phyloP scores from a whole-genome alignment of 2,113 vertebrate species.

The Gymnarchus niloticus region DNA sequence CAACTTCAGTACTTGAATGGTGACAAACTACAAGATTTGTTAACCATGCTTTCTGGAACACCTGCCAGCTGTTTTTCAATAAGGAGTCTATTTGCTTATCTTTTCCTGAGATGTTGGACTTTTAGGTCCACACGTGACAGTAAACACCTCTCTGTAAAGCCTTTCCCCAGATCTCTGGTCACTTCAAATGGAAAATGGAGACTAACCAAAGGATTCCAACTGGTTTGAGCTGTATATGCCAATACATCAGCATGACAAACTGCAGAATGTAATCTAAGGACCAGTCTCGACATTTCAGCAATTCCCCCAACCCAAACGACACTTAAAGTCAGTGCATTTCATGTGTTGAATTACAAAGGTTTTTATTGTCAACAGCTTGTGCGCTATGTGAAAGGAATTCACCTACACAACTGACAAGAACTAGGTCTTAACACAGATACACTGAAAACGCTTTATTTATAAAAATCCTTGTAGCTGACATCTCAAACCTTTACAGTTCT shows the following conservation, averaged over 20 bases:
- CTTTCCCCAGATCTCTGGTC: not conserved
- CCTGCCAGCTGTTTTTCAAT: not conserved
- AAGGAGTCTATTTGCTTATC: not conserved
- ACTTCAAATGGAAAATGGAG: not conserved
- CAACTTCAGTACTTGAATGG: too few species aligned
- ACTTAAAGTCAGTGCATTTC: conserved; percentile 36
- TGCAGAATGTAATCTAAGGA: not conserved
- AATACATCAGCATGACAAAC: not conserved
- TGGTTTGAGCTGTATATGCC: not conserved
- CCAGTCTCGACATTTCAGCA: not conserved
- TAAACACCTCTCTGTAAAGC: not conserved
- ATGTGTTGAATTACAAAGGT: conserved; percentile 32
- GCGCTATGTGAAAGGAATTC: not conserved
- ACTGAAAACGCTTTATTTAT: conserved; percentile 43
- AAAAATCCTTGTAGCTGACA: conserved; percentile 69
- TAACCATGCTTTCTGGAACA: not conserved
- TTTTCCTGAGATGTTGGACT: not conserved
- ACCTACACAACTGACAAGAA: conserved; percentile 4
- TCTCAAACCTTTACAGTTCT: conserved; percentile 50
- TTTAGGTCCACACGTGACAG: not conserved
- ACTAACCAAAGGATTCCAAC: not conserved
- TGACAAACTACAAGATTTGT: too few species aligned
- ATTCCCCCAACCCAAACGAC: not conserved
- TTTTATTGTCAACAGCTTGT: conserved; percentile 21
- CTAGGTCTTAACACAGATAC: not conserved